Base-by-base conservation (phyloP, 2,888 invertebrate species). In the Agrochola macilenta region DNA sequence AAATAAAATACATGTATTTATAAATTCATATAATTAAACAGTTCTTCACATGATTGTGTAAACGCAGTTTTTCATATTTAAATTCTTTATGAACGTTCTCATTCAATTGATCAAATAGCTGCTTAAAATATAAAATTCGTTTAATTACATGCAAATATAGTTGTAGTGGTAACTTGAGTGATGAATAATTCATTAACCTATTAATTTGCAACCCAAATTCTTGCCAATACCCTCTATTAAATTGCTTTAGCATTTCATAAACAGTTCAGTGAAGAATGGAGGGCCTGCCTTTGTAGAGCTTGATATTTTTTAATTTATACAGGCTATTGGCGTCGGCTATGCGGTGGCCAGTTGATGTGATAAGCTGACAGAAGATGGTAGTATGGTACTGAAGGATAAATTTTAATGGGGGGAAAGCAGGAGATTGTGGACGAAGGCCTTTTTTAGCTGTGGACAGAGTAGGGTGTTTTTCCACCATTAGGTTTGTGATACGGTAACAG, bases 141-240 rank as follows among this genome's bases (percentile, higher is more conserved):
- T 65, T 82, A 78, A 87, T 76, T 74, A 81, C 35, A 87, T 87
- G 83, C 85, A 83, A 86, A 88, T 87, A 79, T 66, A 85, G 75
- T 60, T 86, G 74, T 82, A 73, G 80, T 85, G 65, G 79, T 76
- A 81, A 82, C 78, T 81, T 74, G 78, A 79, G 63, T 26, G 58
- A 81, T 88, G 84, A 89, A 88, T 88, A 58, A 87, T 88, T 88
- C 84, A 88, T 77, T 72, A 66, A 49, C 71, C 64, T 76, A 72
- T 77, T 88, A 84, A 88, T 88, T 87, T 88, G 87, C 88, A 88
- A 87, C 70, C 77, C 88, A 87, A 89, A 88, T 88, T 79, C 68
- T 57, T 30, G 63, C 52, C 65, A 69, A 77, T 79, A 78, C 71
- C 82, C 76, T 78, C 60, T 78, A 82, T 58, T 78, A 83, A 79